Base-by-base conservation (phyloP, 2,797 vertebrate genomes). In the Hoplostethus atlanticus region DNA sequence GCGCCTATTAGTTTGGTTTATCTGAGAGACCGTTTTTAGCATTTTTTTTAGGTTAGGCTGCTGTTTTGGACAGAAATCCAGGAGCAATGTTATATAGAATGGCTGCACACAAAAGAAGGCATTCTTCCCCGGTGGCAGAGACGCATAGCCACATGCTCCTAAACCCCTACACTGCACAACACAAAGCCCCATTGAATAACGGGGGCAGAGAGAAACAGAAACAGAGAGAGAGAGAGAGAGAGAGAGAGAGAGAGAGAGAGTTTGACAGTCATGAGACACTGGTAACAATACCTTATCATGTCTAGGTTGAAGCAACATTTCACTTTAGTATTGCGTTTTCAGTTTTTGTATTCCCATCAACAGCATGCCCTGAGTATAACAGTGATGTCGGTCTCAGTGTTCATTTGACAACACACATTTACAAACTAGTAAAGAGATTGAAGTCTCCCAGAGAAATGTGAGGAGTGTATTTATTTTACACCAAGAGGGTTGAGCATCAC, bases 181-280 rank as follows among this genome's bases (percentile, higher is more conserved):
- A 90, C 77, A 87, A 80, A 57, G 79, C 68, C 71, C 84, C 76
- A 80, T 89, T 88, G 87, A 91, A 48, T 17, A 17, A 58, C 21
- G 21, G 21, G 21, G 15, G 10, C 12, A 30, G 51, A 30, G 17
- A 16, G 51, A 30, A 28, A 57, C 56, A 44, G 52, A 60, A 66
- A 69, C 56, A 54, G 50, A 42, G 31, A 65, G 63, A 68, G 44
- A 50, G 48, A 25, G 50, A 71, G 50, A 65, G 48, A 69, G 58
- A 64, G 64, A 46, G 34, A 53, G 15, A 31, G 40, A 57, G 30
- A 68, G 69, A 62, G 73, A 59, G 51, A 38, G 42, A 57, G 74
- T 46, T 63, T 15, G 25, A 66, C 76, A 53, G 87, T 91, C 86
- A 88, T 83, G 70, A 75, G 83, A 80, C 70, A 58, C 17, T 10